Base-by-base conservation (phyloP, 2,797 vertebrate genomes). In the Furcifer pardalis region DNA sequence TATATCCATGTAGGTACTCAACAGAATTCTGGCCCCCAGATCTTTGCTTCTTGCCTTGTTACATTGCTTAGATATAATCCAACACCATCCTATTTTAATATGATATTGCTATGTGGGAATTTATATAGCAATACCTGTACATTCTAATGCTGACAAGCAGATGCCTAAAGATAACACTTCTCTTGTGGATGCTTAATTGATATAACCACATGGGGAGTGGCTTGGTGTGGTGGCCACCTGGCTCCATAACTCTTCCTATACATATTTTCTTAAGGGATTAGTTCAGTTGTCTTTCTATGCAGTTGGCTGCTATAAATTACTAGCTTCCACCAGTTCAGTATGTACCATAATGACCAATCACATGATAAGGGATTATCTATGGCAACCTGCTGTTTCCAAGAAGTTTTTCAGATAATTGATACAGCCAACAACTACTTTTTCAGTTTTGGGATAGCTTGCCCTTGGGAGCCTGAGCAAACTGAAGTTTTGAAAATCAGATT, bases 371-470 rank as follows among this genome's bases (percentile, higher is more conserved):
- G 5, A 17, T 7, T 27, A 3, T 49, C 32, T 69, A 37, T 77
- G n/a, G 8, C 21, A 19, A 32, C 79, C 27, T 71, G 32, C 49
- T 74, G 46, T 76, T 85, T 66, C 21, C 35, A 68, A 77, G 12
- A 85, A 81, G 76, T 1, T 71, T 74, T 56, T 1, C 60, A 46
- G 30, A 5, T 44, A 42, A 69, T 86, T 79, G 77, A 79, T 3
- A 1, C 85, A 69, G 21, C 74, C 72, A 23, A 78, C 49, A 82
- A 59, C 17, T 0, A 0, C 3, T 81, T 1, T 83, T 84, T 19
- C 66, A 49, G 75, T 82, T 89, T 77, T 79, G 75, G 72, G 69
- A 25, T 66, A 13, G 10, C n/a, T 84, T 88, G 37, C 10, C 76
- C 8, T 4, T 60, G 52, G 32, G n/a, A n/a, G n/a, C n/a, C n/a